Evolutionary conservation across 2,113 vertebrate species (phyloP).

Genomic region (Castor canadensis): DNA sequence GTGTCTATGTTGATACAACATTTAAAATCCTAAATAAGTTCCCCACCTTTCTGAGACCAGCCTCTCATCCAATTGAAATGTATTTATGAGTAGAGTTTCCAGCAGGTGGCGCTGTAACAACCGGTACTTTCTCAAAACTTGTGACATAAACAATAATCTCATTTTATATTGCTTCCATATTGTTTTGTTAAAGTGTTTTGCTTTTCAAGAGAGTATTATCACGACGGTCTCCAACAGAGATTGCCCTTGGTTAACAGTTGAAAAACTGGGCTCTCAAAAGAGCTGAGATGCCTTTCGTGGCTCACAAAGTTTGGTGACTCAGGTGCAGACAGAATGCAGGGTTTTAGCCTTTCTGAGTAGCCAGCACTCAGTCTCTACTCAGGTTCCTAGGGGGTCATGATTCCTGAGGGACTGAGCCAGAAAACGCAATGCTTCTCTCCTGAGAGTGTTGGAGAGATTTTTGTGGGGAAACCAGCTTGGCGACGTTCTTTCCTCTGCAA

Average conservation of each 20-base stretch:
- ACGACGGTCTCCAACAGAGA: background rate
- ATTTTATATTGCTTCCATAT: background rate
- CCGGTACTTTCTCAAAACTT: background rate
- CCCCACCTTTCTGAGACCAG: background rate
- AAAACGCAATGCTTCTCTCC: background rate
- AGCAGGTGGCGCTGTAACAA: conserved; percentile 51
- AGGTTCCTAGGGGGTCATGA: background rate
- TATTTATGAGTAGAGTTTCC: background rate
- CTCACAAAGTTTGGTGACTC: background rate
- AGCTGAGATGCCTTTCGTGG: background rate
- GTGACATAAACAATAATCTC: background rate
- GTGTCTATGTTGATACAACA: too few relatives aligned
- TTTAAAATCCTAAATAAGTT: too few relatives aligned
- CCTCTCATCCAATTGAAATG: background rate
- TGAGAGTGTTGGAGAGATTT: background rate
- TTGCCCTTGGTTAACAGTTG: background rate
- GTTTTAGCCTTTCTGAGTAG: background rate
- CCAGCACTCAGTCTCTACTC: background rate
- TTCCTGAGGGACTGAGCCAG: background rate
- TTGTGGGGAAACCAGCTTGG: background rate
- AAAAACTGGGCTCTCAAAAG: background rate
- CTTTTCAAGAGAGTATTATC: background rate
- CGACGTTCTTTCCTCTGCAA: background rate
- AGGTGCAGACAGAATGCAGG: background rate
- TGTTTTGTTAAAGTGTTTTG: background rate